Conservation (phyloP, 2,797 vertebrate genomes). For the Macrochelys suwanniensis region DNA sequence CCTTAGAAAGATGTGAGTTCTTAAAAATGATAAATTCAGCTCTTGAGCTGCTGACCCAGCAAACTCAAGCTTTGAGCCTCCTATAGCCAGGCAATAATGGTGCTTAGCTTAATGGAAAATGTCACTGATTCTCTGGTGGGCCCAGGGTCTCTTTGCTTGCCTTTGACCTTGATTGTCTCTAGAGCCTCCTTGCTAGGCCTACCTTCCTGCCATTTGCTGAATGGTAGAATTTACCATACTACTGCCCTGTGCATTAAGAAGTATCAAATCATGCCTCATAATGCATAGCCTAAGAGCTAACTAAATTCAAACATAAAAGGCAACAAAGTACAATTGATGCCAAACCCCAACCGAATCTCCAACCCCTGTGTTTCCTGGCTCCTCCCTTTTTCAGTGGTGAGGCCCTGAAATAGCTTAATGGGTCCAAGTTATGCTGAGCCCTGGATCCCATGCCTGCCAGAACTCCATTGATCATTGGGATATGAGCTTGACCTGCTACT, state of each 20-base stretch:
- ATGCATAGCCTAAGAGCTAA: background rate
- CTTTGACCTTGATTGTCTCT: background rate
- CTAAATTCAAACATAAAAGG: background rate
- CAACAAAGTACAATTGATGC: background rate
- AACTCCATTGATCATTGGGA: background rate
- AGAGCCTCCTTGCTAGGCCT: background rate
- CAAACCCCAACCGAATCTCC: background rate
- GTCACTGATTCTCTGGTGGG: background rate
- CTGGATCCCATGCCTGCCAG: background rate
- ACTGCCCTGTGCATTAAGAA: background rate
- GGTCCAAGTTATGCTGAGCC: rapidly evolving
- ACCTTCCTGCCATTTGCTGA: background rate
- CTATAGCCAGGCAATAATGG: background rate
- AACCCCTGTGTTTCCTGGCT: background rate
- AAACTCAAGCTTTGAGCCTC: background rate
- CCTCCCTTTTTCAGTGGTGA: background rate
- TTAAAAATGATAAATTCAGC: background rate
- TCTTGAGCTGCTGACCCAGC: background rate
- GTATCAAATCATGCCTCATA: background rate
- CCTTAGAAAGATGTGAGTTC: background rate
- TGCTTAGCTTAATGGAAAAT: background rate
- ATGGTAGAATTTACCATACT: background rate
- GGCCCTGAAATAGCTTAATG: background rate
- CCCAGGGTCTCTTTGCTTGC: background rate
- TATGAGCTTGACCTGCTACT: rapidly evolving